A percentile compares a stretch with the other conserved stretches of the same genome.
phyloP scores from a whole-genome alignment of 2,888 invertebrate genomes.

The Dichetophora obliterata region DNA sequence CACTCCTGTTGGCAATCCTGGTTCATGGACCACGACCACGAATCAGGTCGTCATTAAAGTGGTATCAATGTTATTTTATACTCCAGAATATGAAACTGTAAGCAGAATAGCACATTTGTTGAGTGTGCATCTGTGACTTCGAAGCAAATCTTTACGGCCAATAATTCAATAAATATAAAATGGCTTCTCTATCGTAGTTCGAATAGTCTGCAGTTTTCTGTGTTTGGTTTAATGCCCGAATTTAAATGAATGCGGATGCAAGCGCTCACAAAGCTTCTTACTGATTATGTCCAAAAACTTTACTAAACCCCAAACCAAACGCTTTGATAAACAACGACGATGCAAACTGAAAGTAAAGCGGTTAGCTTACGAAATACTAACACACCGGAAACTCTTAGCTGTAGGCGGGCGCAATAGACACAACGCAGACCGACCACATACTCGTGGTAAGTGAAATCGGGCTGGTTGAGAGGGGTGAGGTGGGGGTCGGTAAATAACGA shows the following conservation, averaged over 20 bases:
- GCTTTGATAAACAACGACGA: too few relatives aligned
- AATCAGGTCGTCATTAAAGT: conserved; percentile 3
- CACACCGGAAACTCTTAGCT: background rate
- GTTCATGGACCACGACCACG: conserved; percentile 7
- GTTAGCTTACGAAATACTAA: background rate
- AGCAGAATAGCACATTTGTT: background rate
- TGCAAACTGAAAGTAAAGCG: background rate
- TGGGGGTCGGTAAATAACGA: background rate
- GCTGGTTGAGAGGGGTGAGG: background rate
- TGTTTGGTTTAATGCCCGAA: background rate
- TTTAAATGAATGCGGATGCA: background rate
- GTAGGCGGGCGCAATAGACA: background rate
- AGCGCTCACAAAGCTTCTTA: background rate
- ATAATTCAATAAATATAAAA: conserved; percentile 12
- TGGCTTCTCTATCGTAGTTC: background rate
- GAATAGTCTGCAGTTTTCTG: background rate
- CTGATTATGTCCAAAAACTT: too few relatives aligned
- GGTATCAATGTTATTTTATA: conserved; percentile 5
- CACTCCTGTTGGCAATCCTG: conserved; percentile 1
- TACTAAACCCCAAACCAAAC: too few relatives aligned
- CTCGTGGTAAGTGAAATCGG: conserved; percentile 5
- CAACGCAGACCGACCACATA: background rate
- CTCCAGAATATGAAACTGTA: conserved; percentile 1
- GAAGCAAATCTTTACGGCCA: background rate
- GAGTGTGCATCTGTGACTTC: background rate